Evolutionary conservation across 2,113 vertebrate species (phyloP), one percentile per base, ranked within the genome.

Genomic region (Porphyrio hochstetteri): DNA sequence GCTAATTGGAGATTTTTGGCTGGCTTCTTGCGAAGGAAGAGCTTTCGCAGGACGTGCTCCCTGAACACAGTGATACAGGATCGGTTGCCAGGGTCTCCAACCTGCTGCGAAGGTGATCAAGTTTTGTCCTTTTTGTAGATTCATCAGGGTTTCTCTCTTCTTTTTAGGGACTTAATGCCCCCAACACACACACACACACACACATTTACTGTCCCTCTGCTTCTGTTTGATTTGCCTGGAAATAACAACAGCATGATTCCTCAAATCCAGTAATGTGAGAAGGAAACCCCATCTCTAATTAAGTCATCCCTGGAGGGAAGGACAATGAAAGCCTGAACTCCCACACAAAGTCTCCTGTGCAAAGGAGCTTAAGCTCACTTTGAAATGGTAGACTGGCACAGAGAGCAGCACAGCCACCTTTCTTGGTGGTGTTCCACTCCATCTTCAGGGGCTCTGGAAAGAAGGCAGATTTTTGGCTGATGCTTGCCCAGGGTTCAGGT

Each of bases 261-360:
- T 91, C 67, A 65, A 80, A 89, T 76, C 16, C 36, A 57, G 67
- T 64, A 87, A 92, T 44, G 29, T 65, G 90, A 94, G 93, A 94
- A 90, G 91, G 75, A 90, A 95, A 86, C 56, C 28, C 24, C 27
- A 48, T 93, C 69, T 94, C 84, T 87, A 87, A 83, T 61, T 87
- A 90, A 97, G 67, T 72, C 72, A 81, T 81, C 42, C 79, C 83
- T 87, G 74, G 86, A 97, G 92, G 68, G 38, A 92, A 94, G 91
- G 53, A 84, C 71, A 82, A 72, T 84, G 91, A 86, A 71, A 94
- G 82, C 76, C 88, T 96, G 71, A 90, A 60, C 53, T 97, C 78
- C 44, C 9, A 20, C 84, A 59, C 65, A 79, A 84, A 90, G 46
- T 67, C 10, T 27, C 68, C 69, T 57, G 57, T 88, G 75, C 94